These are phyloP conservation scores for Calidris pygmaea DNA, from an alignment of 2,113 vertebrate genomes.

Conservation along the genomic window DNA sequence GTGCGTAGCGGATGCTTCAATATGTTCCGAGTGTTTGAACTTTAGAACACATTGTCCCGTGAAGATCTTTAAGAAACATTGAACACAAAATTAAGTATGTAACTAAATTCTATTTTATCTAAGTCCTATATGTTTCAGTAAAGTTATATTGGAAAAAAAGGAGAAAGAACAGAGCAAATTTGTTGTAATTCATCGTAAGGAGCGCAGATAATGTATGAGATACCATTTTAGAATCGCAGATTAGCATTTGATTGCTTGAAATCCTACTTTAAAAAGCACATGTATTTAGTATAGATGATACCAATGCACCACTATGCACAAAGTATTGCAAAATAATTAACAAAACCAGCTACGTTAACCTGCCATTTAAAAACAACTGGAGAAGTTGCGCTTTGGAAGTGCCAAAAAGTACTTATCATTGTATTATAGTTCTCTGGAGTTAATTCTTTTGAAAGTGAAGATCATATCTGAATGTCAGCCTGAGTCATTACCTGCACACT, in stretches of 20 bases:
- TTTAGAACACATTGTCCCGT: not conserved
- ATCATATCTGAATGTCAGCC: not conserved
- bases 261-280: not conserved
- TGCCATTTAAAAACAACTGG: not conserved
- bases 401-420: not conserved
- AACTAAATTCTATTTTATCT: not conserved
- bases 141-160: not conserved
- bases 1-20: not conserved
- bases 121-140: not conserved
- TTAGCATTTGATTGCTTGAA: conserved; percentile 3
- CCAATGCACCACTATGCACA: not conserved
- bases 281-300: not conserved
- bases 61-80: not conserved
- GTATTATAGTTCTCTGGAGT: not conserved
- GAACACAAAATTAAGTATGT: not conserved
- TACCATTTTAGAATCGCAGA: not conserved
- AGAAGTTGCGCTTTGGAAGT: not conserved
- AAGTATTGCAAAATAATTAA: not conserved
- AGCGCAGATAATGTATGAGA: not conserved
- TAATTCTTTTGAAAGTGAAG: not conserved
- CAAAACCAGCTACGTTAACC: not conserved
- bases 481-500: not conserved
- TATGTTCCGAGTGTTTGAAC: not conserved
- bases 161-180: not conserved
- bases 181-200: not conserved